Conservation (phyloP, 2,113 vertebrate species). For the Atherinomorus stipes region DNA sequence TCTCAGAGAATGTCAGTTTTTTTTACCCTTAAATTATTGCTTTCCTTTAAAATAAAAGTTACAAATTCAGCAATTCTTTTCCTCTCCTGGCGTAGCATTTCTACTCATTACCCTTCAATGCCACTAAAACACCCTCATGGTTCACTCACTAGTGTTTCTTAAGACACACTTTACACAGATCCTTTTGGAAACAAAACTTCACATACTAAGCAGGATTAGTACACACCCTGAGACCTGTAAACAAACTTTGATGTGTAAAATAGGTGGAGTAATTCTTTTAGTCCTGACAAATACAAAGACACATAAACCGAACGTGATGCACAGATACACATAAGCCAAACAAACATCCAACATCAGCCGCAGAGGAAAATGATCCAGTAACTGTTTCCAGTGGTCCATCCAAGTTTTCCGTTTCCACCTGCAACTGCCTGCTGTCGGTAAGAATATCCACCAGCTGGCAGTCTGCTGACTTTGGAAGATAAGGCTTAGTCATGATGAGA, state of each 20-base stretch:
- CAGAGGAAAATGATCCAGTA: slow-evolving; percentile 20
- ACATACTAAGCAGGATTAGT: neutral
- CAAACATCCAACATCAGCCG: slow-evolving; percentile 6
- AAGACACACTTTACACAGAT: no score
- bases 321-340: neutral
- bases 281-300: neutral
- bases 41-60: no score
- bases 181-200: no score
- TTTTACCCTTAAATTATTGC: no score
- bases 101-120: neutral
- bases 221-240: neutral
- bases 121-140: neutral
- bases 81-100: no score
- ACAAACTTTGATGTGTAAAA: neutral
- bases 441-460: slow-evolving; percentile 39
- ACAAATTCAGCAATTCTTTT: neutral
- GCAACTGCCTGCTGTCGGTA: slow-evolving; percentile 55
- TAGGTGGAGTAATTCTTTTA: neutral
- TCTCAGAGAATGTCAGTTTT: no score
- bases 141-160: no score
- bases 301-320: neutral
- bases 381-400: slow-evolving; percentile 25
- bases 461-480: slow-evolving; percentile 44
- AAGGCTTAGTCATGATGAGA: slow-evolving; percentile 59
- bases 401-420: slow-evolving; percentile 42